A percentile compares a stretch with the other conserved stretches of the same genome.
Conservation (phyloP, 2,888 invertebrate species). For the Seira ritae region DNA sequence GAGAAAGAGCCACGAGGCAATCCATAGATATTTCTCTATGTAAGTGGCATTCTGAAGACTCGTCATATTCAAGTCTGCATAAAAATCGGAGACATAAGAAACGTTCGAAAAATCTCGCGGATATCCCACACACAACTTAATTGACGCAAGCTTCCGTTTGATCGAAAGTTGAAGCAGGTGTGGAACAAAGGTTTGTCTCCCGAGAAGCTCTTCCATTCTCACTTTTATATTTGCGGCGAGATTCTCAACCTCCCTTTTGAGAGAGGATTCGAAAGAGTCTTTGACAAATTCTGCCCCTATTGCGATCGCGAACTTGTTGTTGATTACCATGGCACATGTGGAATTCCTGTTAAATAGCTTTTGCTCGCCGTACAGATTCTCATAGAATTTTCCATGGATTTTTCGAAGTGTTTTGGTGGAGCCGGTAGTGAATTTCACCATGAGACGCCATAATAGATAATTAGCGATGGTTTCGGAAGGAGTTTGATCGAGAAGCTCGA, state of each 20-base stretch:
- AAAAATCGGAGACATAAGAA: slow-evolving; percentile 50
- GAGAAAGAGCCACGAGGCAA: slow-evolving; percentile 60
- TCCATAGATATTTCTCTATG: slow-evolving; percentile 52
- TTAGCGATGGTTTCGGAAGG: slow-evolving; percentile 57
- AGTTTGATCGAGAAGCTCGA: slow-evolving; percentile 41
- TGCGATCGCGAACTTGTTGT: slow-evolving; percentile 58
- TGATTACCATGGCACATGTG: slow-evolving; percentile 63
- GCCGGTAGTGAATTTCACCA: slow-evolving; percentile 62
- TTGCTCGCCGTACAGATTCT: slow-evolving; percentile 59
- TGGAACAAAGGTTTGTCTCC: slow-evolving; percentile 47
- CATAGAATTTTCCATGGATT: slow-evolving; percentile 54
- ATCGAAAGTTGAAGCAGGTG: slow-evolving; percentile 52
- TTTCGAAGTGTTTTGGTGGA: slow-evolving; percentile 53
- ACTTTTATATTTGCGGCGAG: slow-evolving; percentile 50
- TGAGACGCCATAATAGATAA: slow-evolving; percentile 58
- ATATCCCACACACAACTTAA: slow-evolving; percentile 65
- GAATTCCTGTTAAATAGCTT: slow-evolving; percentile 46
- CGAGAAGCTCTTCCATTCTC: slow-evolving; percentile 56
- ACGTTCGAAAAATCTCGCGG: slow-evolving; percentile 50
- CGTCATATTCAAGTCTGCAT: slow-evolving; percentile 43
- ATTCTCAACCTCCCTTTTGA: slow-evolving; percentile 59
- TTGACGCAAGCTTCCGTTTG: slow-evolving; percentile 39
- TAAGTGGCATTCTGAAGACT: slow-evolving; percentile 37
- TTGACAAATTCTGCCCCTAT: slow-evolving; percentile 61
- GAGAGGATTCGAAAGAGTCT: slow-evolving; percentile 50